Evolutionary conservation across 2,113 vertebrate genomes (phyloP).

Genomic region (Oenanthe oenanthe): DNA sequence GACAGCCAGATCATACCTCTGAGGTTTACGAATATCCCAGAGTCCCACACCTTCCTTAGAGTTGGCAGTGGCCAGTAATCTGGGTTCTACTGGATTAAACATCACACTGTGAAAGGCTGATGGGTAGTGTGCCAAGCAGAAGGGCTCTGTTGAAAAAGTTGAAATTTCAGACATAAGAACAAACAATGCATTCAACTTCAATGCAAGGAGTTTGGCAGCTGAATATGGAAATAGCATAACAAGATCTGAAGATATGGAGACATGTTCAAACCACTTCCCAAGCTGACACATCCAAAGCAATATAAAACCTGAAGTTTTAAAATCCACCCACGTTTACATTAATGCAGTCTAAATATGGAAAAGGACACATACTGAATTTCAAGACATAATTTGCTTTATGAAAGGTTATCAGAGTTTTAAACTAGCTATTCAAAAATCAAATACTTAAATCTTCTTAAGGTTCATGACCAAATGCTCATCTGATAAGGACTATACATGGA

Average conservation of each 20-base stretch:
- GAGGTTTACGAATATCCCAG: conserved; percentile 98
- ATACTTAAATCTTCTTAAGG: background rate
- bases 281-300: background rate
- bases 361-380: conserved; percentile 1
- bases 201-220: background rate
- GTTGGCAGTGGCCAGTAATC: conserved; percentile 96
- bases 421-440: background rate
- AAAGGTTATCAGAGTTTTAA: background rate
- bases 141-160: conserved; percentile 85
- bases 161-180: conserved; percentile 28
- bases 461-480: background rate
- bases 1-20: conserved; percentile 81
- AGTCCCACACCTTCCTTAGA: conserved; percentile 98
- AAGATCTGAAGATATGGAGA: conserved; percentile 25
- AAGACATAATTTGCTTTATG: background rate
- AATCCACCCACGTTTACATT: background rate
- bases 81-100: conserved; percentile 97
- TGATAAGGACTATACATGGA: background rate
- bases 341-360: conserved; percentile 19
- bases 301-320: background rate
- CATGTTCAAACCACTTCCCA: conserved; percentile 26
- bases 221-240: background rate
- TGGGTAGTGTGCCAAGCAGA: conserved; percentile 97
- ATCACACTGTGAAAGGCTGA: conserved; percentile 99
- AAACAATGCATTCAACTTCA: background rate